Base-by-base conservation (phyloP, 2,797 vertebrate genomes). In the Myotis vivesi region DNA sequence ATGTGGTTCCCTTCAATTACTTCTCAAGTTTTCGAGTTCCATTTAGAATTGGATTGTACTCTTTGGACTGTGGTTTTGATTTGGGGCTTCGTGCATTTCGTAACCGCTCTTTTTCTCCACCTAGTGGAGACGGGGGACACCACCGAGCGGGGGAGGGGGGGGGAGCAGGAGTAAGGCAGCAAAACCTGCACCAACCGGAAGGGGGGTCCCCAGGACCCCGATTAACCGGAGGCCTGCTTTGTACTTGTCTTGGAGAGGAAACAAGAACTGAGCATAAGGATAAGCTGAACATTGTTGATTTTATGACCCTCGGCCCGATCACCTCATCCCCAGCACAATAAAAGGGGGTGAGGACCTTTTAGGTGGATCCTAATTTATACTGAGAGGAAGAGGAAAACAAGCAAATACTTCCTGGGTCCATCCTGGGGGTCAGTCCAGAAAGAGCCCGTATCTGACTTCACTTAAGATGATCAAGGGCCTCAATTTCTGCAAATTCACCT, bases 1-100 rank as follows among this genome's bases (percentile, higher is more conserved):
- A 98, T 98, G 98, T 98, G 98, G 98, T 98, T 98, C 98, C 98
- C 98, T 98, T 98, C 98, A 98, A 98, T 98, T 98, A 98, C 98
- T 98, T 98, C 98, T 98, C 98, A 97, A 98, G 98, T 98, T 98
- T 98, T 98, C 98, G 87, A 98, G 98, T 98, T 98, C 98, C 98
- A 97, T 98, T 98, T 98, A 98, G 98, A 98, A 98, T 97, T 98
- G 98, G 97, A 98, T 95, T 98, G 98, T 98, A 97, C 97, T 98
- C 97, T 97, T 96, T 96, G 96, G 97, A 97, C 97, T 98, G 97
- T 97, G 97, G 97, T 98, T 98, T 98, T 98, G 96, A 98, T 98
- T 98, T 98, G 96, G 76, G 91, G 97, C 97, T 98, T 97, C 94
- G 49, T 97, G 93, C 49, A 0, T 97, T 98, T 96, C 94, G 84